These are phyloP conservation scores for Mimachlamys varia DNA, from an alignment of 2,888 invertebrate species.

Conservation along the genomic window DNA sequence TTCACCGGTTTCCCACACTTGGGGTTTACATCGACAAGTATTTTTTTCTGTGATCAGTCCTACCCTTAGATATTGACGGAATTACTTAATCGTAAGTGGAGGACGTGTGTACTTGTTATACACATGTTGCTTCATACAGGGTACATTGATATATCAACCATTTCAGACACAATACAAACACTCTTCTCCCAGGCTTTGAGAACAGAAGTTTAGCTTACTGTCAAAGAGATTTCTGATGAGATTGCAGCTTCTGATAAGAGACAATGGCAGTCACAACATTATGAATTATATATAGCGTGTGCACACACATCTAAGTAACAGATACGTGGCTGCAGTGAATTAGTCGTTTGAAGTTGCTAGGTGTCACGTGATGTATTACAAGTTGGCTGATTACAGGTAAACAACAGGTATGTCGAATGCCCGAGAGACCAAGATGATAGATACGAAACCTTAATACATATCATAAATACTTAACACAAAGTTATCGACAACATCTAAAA, in stretches of 20 bases:
- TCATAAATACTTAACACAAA: not conserved
- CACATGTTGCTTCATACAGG: too few relatives aligned
- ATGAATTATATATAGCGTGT: not conserved
- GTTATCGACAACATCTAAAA: not conserved
- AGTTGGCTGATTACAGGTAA: conserved; percentile 1
- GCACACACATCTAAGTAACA: not conserved
- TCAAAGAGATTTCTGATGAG: conserved; percentile 22
- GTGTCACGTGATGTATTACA: conserved; percentile 11
- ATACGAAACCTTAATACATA: not conserved
- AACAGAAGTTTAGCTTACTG: not conserved
- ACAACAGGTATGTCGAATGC: conserved; percentile 19
- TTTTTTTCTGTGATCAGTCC: too few relatives aligned
- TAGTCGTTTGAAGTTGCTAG: not conserved
- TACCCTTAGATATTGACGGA: too few relatives aligned
- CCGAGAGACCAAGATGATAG: not conserved
- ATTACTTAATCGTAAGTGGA: too few relatives aligned
- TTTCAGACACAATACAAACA: too few relatives aligned
- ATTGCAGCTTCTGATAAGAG: not conserved
- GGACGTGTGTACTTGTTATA: too few relatives aligned
- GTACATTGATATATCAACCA: too few relatives aligned
- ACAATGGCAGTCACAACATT: not conserved
- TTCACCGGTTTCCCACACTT: too few relatives aligned
- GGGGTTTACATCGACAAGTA: too few relatives aligned
- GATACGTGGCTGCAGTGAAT: too few relatives aligned
- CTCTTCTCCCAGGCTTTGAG: not conserved